phyloP scores from a whole-genome alignment of 2,113 vertebrate genomes.

The Lepus europaeus region DNA sequence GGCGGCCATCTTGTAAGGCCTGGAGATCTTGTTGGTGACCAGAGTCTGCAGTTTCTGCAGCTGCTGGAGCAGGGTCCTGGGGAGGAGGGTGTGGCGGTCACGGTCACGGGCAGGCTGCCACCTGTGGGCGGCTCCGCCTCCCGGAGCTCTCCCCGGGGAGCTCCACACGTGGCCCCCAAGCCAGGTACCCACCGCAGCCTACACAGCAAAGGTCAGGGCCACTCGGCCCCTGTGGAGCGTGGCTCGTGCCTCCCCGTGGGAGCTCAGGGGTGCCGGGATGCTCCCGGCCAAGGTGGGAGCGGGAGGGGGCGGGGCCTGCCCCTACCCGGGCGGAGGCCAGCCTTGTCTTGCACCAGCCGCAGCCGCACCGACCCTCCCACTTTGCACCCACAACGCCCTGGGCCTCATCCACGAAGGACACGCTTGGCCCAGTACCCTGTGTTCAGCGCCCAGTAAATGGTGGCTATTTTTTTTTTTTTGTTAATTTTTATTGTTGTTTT shows the following conservation, averaged over 20 bases:
- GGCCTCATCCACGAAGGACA: neutral
- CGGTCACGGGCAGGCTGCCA: neutral
- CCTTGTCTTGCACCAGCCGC: neutral
- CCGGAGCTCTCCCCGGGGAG: neutral
- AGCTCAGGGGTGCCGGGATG: neutral
- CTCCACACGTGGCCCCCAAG: neutral
- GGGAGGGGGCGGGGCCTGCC: neutral
- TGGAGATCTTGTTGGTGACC: constrained; percentile 93
- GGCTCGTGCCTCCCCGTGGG: neutral
- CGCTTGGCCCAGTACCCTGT: neutral
- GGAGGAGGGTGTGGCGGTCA: constrained; percentile 44
- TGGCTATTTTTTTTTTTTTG: neutral
- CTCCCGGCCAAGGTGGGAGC: neutral
- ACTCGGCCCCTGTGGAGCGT: neutral
- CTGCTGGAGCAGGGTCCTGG: constrained; percentile 94
- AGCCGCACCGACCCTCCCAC: neutral
- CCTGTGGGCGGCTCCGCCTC: neutral
- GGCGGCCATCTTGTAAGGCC: constrained; percentile 94
- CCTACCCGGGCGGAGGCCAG: neutral
- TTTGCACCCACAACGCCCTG: neutral
- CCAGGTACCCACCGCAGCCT: neutral
- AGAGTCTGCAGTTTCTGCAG: constrained; percentile 94
- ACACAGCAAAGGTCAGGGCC: neutral
- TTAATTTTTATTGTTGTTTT: neutral
- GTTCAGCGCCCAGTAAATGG: neutral